These are phyloP conservation scores for Noctua comes DNA, from an alignment of 2,888 invertebrate species.

Conservation along the genomic window DNA sequence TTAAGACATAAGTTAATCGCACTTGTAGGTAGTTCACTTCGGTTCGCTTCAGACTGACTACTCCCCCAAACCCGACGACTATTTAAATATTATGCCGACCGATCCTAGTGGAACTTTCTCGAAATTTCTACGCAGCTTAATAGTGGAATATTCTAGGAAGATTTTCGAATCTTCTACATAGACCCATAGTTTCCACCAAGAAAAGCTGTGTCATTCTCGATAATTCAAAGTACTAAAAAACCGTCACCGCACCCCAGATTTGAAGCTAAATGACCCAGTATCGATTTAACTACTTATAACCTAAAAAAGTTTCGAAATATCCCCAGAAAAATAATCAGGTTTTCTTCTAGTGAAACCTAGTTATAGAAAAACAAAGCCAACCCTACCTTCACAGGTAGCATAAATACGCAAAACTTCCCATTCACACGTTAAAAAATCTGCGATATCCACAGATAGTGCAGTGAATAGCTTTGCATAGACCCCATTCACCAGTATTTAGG, in stretches of 20 bases:
- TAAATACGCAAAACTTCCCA: constrained; percentile 39
- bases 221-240: neutral
- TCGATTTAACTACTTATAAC: neutral
- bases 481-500: constrained; percentile 76
- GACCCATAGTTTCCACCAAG: neutral
- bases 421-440: constrained; percentile 59
- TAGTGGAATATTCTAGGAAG: neutral
- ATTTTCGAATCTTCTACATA: neutral
- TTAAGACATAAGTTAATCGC: neutral
- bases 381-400: constrained; percentile 3
- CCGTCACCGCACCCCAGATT: neutral
- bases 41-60: neutral
- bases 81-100: too few species aligned
- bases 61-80: neutral
- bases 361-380: constrained; percentile 1
- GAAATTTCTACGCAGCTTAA: neutral
- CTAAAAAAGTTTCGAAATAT: neutral
- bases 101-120: neutral
- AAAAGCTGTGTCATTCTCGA: neutral
- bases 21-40: neutral
- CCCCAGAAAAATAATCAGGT: neutral
- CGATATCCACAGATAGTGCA: constrained; percentile 69
- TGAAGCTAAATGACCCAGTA: neutral
- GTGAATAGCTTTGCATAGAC: constrained; percentile 68
- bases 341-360: neutral